Base-by-base conservation (phyloP, 2,797 vertebrate species). In the Smutsia temminckii region DNA sequence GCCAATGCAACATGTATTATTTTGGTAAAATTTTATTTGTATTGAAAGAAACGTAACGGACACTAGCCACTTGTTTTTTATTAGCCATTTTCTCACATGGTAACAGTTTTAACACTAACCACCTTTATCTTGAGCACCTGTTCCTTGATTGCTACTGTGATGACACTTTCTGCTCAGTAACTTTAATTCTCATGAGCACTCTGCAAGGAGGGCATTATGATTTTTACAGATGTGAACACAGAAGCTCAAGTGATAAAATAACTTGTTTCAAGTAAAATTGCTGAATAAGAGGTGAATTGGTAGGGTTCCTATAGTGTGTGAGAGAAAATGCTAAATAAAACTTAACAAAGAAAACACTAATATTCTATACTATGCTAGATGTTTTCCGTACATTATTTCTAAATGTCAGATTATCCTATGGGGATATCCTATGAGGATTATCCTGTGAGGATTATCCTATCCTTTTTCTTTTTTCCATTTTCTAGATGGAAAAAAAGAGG, bases 21-120 rank as follows among this genome's bases (percentile, higher is more conserved):
- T 96, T 69, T 49, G 89, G 74, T 96, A 87, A 88, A 49, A 42
- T 96, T 96, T 29, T 61, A 93, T 85, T 93, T 96, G 29, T 90
- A 11, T 79, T 59, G 59, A 55, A 77, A 68, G 49, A 86, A 85
- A 49, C 37, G n/a, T 29, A 57, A 9, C 64, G 57, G 29, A 49
- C 42, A 6, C 32, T 29, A 71, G n/a, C 29, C 63, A 63, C 34
- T 46, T 85, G 29, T n/a, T 86, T 78, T 57, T 87, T 93, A n/a
- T 55, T 78, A 42, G 68, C 42, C 71, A 0, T 85, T 81, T 93
- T 74, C 49, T 89, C 51, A 72, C 32, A 25, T 57, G 16, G 10
- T 37, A 16, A 34, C 34, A 21, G n/a, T 77, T 40, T 55, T 61
- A 49, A 84, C 17, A 34, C 8, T 68, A 51, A 42, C 77, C 27